Evolutionary conservation across 2,797 vertebrate genomes (phyloP), one percentile per base, ranked within the genome.

Genomic region (Sphenopsis melanotis): DNA sequence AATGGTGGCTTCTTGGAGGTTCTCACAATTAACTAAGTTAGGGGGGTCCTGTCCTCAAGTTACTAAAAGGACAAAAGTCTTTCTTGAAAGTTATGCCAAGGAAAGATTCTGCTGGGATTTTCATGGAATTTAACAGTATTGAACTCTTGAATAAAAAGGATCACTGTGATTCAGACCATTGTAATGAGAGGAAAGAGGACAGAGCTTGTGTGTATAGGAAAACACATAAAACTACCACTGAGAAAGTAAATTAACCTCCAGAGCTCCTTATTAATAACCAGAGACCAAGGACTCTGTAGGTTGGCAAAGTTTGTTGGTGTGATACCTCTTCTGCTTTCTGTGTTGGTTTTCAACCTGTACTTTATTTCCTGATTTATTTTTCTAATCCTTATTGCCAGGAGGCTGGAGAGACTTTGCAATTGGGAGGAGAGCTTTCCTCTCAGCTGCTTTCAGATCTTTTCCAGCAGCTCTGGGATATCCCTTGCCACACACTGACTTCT

Each of bases 181-280:
- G 5, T 72, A 79, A 47, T 36, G 19, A 80, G 23, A 71, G 21
- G 11, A 60, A 64, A 50, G 26, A 34, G 22, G 7, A 23, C 55
- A 56, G 1, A 10, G 7, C 2, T 18, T 1, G 2, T 36, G 7
- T 39, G 18, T 44, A n/a, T 5, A 23, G n/a, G 21, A 59, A 19
- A 37, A 4, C 11, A 36, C 13, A 46, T 9, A 36, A 44, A 82
- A 71, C 12, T 10, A 70, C 32, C 18, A n/a, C 10, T 0, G 0
- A 64, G 32, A 64, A 52, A 27, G 21, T 17, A 27, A 82, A 92
- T n/a, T n/a, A 47, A 30, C n/a, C 39, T 69, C 34, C 55, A 42
- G 10, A 56, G 34, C 15, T 79, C 19, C 11, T 10, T 21, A 37
- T 42, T 27, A 71, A 55, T 14, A 70, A 86, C 49, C 20, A 44